A percentile compares a stretch with the other conserved stretches of the same genome.
phyloP scores from a whole-genome alignment of 2,797 vertebrate species.

The Petrocephalus schoutedeni region DNA sequence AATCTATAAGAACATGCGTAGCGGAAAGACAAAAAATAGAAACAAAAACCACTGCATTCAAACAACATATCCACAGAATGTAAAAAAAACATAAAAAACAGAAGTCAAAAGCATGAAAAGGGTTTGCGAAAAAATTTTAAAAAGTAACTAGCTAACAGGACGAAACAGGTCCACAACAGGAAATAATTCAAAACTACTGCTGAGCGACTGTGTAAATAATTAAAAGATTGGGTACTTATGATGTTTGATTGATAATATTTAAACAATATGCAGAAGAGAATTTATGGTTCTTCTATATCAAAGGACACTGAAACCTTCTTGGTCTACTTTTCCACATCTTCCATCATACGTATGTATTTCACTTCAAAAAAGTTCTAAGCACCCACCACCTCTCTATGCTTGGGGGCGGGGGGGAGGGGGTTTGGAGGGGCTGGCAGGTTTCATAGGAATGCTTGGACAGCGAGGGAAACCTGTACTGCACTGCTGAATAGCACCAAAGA shows the following conservation, averaged over 20 bases:
- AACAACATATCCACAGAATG: neutral
- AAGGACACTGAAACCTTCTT: neutral
- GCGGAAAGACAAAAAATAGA: neutral
- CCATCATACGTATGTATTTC: too few species aligned
- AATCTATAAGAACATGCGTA: neutral
- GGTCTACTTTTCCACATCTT: neutral
- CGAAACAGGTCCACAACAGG: neutral
- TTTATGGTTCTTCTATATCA: neutral
- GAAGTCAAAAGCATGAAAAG: neutral
- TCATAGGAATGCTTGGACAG: too few species aligned
- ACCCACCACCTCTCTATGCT: too few species aligned
- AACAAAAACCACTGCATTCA: neutral
- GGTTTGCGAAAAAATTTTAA: neutral
- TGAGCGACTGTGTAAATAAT: neutral
- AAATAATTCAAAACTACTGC: neutral
- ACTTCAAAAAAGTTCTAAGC: too few species aligned
- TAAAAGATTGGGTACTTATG: neutral
- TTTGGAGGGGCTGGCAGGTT: too few species aligned
- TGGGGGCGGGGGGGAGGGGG: too few species aligned
- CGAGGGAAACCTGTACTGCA: too few species aligned
- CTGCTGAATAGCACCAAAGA: neutral
- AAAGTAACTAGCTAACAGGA: neutral
- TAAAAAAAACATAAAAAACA: neutral
- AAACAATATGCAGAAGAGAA: neutral
- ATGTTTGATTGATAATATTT: neutral